Evolutionary conservation across 1,140 invertebrate genomes (phyloP), one percentile per base, ranked within the genome.

Genomic region (Trichonephila inaurata): DNA sequence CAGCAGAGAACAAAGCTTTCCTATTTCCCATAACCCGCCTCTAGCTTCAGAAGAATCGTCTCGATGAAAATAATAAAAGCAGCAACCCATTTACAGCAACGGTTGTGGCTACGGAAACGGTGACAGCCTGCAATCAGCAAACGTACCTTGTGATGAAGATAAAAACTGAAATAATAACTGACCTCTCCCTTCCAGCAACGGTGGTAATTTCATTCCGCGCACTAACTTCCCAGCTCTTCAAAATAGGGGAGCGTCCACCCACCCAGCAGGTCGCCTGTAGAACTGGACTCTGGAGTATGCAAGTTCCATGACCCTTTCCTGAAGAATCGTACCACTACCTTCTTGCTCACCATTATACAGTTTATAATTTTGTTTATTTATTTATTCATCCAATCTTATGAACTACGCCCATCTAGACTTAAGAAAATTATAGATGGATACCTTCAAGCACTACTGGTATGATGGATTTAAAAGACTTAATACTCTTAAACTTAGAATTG

Each of bases 51-150:
- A 21, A 18, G 12, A 19, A 21, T 16, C 19, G 28, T 85, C 19
- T 28, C 16, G 16, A 2, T 21, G 40, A 44, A 19, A 72, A 90
- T 33, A 77, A 81, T 81, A 60, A 60, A 44, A 21, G n/a, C 89
- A 81, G 60, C 72, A 90, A 82, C 89, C 89, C 69, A 72, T 90
- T 90, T 69, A 7, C 89, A 66, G 33, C 66, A 64, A 85, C 89
- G 21, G 90, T 81, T 90, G 69, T 90, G 51, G 40, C 24, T 69
- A 24, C 21, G 21, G 90, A 33, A 85, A 85, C 61, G 24, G 91
- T 92, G 91, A 87, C 91, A 92, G 83, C 62, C 83, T 83, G 28
- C 85, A 92, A 92, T 87, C 83, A 87, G 58, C 91, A 66, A 60
- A 60, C 51, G 51, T 51, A 51, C 51, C 51, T 7, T 10, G 28